Evolutionary conservation across 1,140 invertebrate species (phyloP), one percentile per base, ranked within the genome.

Genomic region (Zophobas atratus): DNA sequence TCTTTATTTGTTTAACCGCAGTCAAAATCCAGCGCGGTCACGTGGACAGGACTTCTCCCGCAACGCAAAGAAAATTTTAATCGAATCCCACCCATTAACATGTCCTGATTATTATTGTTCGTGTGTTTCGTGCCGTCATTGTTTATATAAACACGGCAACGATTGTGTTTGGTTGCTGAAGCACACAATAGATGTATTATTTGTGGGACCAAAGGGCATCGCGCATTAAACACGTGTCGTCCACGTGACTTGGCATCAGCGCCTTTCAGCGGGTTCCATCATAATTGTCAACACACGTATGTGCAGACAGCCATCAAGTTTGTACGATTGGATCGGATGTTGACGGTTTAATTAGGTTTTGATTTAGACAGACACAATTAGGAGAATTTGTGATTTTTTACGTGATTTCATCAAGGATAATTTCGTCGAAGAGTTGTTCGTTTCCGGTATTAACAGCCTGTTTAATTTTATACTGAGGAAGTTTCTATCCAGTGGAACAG

Each of bases 211-310:
- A 76, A 67, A 76, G 74, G 74, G 53, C 56, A 75, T 48, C 73
- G 73, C 38, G 73, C 48, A 56, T 36, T 20, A 43, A 57, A 71
- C 76, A 77, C 76, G 76, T 77, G 76, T 48, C 41, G 36, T 41
- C 46, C 76, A 77, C 76, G 76, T 77, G 76, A 77, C 67, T 51
- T 48, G 55, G 33, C 57, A 48, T 76, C 39, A 73, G 43, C 56
- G 75, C 49, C 57, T 63, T 63, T 63, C 57, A 60, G 56, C 56
- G 55, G 63, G 32, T 70, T 76, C 63, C 56, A 76, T 55, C 51
- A 38, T 51, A 49, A 63, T 76, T 76, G 75, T 76, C 75, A 76
- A 53, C 75, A 51, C 49, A 51, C 49, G 49, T 51, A 6, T 20
- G 20, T 20, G 20, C 49, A 51, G 49, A 51, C 49, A 51, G 20